Base-by-base conservation (phyloP, 2,888 invertebrate genomes). In the Dyspetes luteomarginatus region DNA sequence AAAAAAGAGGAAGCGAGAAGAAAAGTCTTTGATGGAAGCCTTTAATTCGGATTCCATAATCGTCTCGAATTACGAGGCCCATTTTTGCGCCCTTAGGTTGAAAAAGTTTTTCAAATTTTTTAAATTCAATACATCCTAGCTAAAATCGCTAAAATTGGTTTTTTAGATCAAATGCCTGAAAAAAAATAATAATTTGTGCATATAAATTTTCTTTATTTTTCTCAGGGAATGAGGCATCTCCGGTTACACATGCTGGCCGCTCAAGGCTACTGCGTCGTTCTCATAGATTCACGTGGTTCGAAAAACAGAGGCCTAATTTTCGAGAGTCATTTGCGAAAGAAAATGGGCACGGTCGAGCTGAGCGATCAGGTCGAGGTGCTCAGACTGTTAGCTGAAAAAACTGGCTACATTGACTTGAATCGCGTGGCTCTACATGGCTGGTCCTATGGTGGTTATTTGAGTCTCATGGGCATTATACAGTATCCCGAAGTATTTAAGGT, bases 401-500 rank as follows among this genome's bases (percentile, higher is more conserved):
- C 97, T 2, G 96, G 96, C 52, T 98, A 96, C 87, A 97, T 99
- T 82, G 99, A 99, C 91, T 94, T 98, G 94, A 95, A 94, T 85
- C 94, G 99, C 58, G 95, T 99, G 12, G 99, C 98, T 0, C 97
- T 99, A 86, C 98, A 98, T 90, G 99, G 99, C 0, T 99, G 99
- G 99, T 99, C 99, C 52, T 99, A 99, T 90, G 99, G 99, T 50
- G 99, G 99, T 28, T 99, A 99, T 93, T 94, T 99, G 43, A 97
- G 98, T 80, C 94, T 99, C 28, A 97, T 99, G 95, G 98, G 97
- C 0, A 93, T 99, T 55, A 97, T 97, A 79, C 98, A 98, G 83
- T 95, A 97, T 90, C 98, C 98, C 0, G 96, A 98, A 88, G 94
- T 98, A 82, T 99, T 99, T 93, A 98, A 98, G 94, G 96, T 98